Conservation (phyloP, 2,888 invertebrate genomes). For the Onchidella celtica region DNA sequence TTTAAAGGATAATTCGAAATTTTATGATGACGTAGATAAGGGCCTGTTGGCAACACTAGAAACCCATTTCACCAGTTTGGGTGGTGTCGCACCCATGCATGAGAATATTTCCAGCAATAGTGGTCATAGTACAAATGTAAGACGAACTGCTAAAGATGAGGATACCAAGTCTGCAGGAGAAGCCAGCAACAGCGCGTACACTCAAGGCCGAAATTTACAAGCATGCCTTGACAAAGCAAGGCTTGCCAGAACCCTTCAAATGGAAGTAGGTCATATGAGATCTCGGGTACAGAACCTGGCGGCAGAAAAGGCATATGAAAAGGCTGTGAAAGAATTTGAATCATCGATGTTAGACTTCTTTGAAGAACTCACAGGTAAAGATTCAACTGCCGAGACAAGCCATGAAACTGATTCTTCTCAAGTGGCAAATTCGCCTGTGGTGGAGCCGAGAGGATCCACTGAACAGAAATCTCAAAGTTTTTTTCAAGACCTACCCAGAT, state of each 20-base stretch:
- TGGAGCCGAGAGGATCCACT: background rate
- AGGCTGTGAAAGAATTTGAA: slow-evolving; percentile 33
- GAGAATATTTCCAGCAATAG: slow-evolving; percentile 37
- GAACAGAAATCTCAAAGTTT: background rate
- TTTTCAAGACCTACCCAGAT: background rate
- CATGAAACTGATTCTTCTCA: background rate
- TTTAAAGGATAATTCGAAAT: background rate
- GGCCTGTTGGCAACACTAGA: background rate
- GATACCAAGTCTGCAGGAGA: background rate
- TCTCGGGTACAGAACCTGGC: slow-evolving; percentile 6
- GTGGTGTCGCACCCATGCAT: background rate
- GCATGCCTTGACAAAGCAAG: slow-evolving; percentile 36
- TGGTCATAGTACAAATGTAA: background rate
- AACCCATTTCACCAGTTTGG: background rate
- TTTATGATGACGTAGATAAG: background rate
- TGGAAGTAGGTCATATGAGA: background rate
- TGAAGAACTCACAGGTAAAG: background rate
- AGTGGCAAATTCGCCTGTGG: background rate
- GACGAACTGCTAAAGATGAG: background rate
- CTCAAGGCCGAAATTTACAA: background rate
- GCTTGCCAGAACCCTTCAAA: slow-evolving; percentile 22
- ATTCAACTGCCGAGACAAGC: background rate
- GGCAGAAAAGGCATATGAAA: slow-evolving; percentile 19
- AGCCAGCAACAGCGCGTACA: background rate
- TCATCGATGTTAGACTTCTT: slow-evolving; percentile 8